A percentile compares a stretch with the other conserved stretches of the same genome.
phyloP scores from a whole-genome alignment of 2,888 invertebrate species.

The Bellardia bayeri region DNA sequence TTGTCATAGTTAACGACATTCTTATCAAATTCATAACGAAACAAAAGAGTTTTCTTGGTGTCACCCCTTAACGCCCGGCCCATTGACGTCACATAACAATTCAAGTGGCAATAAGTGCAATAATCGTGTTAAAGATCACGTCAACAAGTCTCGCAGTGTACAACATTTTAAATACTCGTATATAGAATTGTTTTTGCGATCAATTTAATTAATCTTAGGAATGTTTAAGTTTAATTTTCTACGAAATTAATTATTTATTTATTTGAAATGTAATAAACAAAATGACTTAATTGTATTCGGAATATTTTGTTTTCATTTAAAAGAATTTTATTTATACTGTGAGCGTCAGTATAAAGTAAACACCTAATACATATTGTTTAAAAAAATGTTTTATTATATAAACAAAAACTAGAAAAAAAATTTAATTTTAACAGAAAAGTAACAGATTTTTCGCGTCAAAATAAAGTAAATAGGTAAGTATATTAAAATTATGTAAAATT shows the following conservation, averaged over 20 bases:
- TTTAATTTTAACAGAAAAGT: too few species aligned
- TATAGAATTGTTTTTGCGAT: neutral
- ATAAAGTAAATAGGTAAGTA: too few species aligned
- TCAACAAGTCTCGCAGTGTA: conserved; percentile 62
- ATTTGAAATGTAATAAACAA: neutral
- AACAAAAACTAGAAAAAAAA: too few species aligned
- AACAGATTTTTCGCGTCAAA: too few species aligned
- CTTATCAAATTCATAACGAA: conserved; percentile 51
- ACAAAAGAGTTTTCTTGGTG: too few species aligned
- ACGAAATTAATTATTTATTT: conserved; percentile 16
- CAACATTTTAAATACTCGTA: neutral
- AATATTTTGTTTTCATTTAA: conserved; percentile 5
- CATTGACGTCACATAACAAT: conserved; percentile 50
- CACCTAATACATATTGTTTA: too few species aligned
- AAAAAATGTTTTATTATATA: too few species aligned
- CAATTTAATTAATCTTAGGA: conserved; percentile 20
- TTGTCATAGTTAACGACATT: conserved; percentile 24
- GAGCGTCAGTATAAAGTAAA: too few species aligned
- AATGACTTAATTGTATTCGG: neutral
- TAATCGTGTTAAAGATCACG: conserved; percentile 69
- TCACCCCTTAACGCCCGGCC: too few species aligned
- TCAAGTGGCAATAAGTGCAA: conserved; percentile 13
- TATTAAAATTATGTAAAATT: too few species aligned
- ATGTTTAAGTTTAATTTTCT: neutral
- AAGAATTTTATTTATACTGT: neutral